Conservation (phyloP, 2,113 vertebrate species). For the Aythya baeri region DNA sequence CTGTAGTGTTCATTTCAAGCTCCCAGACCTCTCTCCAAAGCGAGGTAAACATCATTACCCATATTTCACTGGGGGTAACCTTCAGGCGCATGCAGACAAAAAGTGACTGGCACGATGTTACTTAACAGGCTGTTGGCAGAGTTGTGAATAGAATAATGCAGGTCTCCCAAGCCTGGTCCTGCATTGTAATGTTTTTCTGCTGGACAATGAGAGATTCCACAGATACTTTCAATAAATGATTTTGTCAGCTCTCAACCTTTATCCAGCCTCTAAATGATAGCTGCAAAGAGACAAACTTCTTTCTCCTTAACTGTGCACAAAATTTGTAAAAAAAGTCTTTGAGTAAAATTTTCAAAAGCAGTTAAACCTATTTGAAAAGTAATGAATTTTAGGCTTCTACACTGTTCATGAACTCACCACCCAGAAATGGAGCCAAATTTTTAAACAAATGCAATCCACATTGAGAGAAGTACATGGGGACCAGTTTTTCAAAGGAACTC, state of each 20-base stretch:
- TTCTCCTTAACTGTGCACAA: background rate
- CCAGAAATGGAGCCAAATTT: background rate
- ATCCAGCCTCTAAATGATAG: background rate
- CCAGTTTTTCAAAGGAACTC: fast-evolving
- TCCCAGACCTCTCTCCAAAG: background rate
- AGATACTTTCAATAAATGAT: background rate
- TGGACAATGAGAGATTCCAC: background rate
- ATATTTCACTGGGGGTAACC: background rate
- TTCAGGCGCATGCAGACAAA: background rate
- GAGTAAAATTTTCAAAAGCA: background rate
- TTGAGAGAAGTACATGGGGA: background rate
- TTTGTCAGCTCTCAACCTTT: background rate
- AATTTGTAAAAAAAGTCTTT: background rate
- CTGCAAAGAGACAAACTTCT: background rate
- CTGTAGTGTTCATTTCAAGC: background rate
- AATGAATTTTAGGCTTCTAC: background rate
- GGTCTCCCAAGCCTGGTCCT: background rate
- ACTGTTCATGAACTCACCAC: background rate
- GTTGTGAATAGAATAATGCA: background rate
- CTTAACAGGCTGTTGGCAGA: background rate
- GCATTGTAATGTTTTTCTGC: background rate
- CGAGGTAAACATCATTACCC: background rate
- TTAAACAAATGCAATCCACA: background rate
- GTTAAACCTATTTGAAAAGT: background rate
- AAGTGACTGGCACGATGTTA: background rate